These are phyloP conservation scores for Alviniconcha marisindica DNA, from an alignment of 1,140 invertebrate species.

Conservation along the genomic window DNA sequence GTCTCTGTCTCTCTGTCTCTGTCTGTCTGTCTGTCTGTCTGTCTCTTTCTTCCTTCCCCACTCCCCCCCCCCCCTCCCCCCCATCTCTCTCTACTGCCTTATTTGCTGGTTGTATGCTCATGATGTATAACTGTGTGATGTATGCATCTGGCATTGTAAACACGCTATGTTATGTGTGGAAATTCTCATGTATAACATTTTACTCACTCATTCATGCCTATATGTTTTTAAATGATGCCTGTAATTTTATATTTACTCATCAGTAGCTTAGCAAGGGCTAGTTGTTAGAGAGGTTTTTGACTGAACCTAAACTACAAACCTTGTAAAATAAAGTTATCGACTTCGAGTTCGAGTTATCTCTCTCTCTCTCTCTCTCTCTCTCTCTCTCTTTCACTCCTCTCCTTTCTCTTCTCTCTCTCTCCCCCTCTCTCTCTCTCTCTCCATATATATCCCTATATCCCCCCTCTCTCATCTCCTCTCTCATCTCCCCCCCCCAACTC, in stretches of 20 bases:
- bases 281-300: too few relatives aligned
- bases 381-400: neutral
- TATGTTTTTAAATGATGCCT: neutral
- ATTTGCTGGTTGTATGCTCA: too few relatives aligned
- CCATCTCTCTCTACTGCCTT: too few relatives aligned
- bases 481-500: neutral
- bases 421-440: neutral
- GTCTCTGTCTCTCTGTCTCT: too few relatives aligned
- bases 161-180: neutral
- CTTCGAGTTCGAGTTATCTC: neutral
- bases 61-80: neutral
- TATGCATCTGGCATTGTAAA: too few relatives aligned
- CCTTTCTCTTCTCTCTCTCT: neutral
- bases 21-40: too few relatives aligned
- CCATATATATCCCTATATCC: neutral
- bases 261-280: neutral
- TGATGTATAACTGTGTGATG: too few relatives aligned
- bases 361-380: slow-evolving; percentile 6
- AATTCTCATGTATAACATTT: neutral
- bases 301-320: neutral
- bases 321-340: neutral
- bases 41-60: neutral
- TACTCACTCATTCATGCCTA: neutral
- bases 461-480: too few relatives aligned
- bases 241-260: neutral